A percentile compares a stretch with the other conserved stretches of the same genome.
phyloP scores from a whole-genome alignment of 2,888 invertebrate genomes.

The Phanerotoma sp. region DNA sequence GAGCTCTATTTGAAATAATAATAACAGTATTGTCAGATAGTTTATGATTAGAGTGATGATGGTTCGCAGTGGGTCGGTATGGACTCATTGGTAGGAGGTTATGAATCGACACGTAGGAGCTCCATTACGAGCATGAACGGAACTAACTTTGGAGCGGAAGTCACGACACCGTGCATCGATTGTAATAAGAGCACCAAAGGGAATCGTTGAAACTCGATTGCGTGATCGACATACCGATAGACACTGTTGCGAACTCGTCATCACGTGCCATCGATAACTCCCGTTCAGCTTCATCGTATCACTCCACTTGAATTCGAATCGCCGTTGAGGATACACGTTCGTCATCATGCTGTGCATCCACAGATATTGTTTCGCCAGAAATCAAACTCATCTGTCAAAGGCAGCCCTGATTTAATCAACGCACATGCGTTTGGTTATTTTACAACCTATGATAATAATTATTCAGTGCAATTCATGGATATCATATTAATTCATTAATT shows the following conservation, averaged over 20 bases:
- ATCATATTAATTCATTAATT: no score
- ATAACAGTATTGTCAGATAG: background rate
- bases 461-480: no score
- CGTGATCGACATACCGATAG: slow-evolving; percentile 14
- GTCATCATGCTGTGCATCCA: slow-evolving; percentile 1
- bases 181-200: slow-evolving; percentile 31
- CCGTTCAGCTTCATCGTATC: slow-evolving; percentile 15
- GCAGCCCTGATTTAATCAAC: no score
- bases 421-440: no score
- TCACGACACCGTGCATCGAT: slow-evolving; percentile 26
- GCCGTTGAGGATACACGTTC: slow-evolving; percentile 6
- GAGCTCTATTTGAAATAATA: no score
- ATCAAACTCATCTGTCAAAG: background rate
- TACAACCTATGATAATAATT: no score
- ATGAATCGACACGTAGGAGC: background rate
- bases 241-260: slow-evolving; percentile 17
- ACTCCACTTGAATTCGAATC: slow-evolving; percentile 16
- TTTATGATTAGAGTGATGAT: background rate
- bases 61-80: background rate
- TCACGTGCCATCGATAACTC: slow-evolving; percentile 32
- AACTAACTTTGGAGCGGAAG: slow-evolving; percentile 14
- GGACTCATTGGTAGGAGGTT: no score
- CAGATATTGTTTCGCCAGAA: background rate
- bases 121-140: background rate
- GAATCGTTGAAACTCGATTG: slow-evolving; percentile 14